phyloP scores from a whole-genome alignment of 1,140 invertebrate genomes.

The Habropoda laboriosa region DNA sequence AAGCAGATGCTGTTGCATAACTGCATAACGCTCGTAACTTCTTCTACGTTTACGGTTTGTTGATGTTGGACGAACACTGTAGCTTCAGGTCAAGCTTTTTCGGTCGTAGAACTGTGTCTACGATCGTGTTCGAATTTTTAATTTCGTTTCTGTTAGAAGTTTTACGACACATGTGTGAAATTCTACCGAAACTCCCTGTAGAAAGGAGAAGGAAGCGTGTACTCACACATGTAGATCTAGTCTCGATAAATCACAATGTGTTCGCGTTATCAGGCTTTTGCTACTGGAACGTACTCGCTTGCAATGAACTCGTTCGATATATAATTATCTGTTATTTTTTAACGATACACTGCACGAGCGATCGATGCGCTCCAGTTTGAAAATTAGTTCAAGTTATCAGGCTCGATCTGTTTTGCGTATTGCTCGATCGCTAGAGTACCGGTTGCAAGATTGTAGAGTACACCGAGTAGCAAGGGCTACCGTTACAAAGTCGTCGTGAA shows the following conservation, averaged over 20 bases:
- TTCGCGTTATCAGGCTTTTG: no score
- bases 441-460: conserved; percentile 16
- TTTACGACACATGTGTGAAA: conserved; percentile 11
- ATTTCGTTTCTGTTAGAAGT: conserved; percentile 20
- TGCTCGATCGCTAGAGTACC: neutral
- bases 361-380: neutral
- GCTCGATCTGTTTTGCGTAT: neutral
- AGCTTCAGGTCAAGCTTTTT: conserved; percentile 29
- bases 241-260: no score
- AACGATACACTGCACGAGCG: neutral
- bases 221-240: no score
- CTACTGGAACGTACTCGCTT: no score
- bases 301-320: no score
- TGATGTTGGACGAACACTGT: conserved; percentile 20
- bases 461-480: conserved; percentile 51
- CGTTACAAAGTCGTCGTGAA: conserved; percentile 36
- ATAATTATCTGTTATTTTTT: neutral
- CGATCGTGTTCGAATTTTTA: conserved; percentile 38
- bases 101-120: conserved; percentile 36
- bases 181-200: conserved; percentile 23
- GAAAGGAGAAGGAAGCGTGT: no score
- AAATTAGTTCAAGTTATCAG: neutral
- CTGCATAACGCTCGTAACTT: conserved; percentile 21
- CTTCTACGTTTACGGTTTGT: conserved; percentile 26
- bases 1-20: conserved; percentile 24